Conservation (phyloP, 2,113 vertebrate species). For the Notiomystis cincta region DNA sequence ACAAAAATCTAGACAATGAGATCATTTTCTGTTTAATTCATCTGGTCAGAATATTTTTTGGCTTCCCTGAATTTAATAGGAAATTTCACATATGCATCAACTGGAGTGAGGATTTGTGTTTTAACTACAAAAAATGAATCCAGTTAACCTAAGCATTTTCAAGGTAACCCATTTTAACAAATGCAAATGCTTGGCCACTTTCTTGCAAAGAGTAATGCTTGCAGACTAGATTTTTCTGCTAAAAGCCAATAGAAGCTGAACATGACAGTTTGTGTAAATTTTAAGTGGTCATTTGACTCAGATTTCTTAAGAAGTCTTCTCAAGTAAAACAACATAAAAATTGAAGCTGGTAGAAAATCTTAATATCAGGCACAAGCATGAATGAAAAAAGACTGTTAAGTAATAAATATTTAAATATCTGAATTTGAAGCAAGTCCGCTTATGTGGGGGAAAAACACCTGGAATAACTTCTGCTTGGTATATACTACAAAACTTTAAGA, state of each 20-base stretch:
- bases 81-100: background rate
- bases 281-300: background rate
- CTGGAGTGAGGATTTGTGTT: background rate
- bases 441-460: background rate
- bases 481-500: background rate
- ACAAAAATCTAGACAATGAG: background rate
- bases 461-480: background rate
- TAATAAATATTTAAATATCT: background rate
- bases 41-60: background rate
- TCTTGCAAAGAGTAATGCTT: background rate
- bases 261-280: background rate
- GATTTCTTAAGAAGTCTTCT: background rate
- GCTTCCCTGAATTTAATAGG: background rate
- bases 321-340: background rate
- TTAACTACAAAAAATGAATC: background rate
- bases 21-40: background rate
- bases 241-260: background rate
- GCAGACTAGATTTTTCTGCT: background rate
- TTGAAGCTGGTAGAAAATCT: background rate
- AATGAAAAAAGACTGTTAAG: background rate
- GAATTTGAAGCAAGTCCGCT: background rate
- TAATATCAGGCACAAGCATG: background rate
- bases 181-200: background rate
- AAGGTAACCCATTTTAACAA: background rate
- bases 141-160: background rate